Base-by-base conservation (phyloP, 2,888 invertebrate genomes). In the Pasiphila rectangulata region DNA sequence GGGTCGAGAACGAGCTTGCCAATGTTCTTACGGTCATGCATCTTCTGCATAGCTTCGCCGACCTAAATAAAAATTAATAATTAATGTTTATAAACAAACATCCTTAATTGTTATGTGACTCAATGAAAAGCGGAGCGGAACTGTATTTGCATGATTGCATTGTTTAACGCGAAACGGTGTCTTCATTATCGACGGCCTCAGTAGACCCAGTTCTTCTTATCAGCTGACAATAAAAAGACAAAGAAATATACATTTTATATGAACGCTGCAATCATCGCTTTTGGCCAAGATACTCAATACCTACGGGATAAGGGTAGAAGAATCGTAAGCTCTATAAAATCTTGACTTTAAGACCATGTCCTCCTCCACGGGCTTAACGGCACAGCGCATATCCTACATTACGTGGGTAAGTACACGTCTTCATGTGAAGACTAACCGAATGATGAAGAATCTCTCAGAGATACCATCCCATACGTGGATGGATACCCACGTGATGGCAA, bases 11-110 rank as follows among this genome's bases (percentile, higher is more conserved):
- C 91, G 32, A 97, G 91, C 81, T 96, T 96, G 44, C 97, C 97
- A 66, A 96, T 92, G 83, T 97, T 96, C 84, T 95, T 96, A 69
- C 96, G 93, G 70, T 96, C 96, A 82, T 96, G 96, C 93, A 97
- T 94, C 82, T 95, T 96, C 81, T 95, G 95, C 96, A 97, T 96
- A 3, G 95, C 96, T 69, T 96, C 96, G 16, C 93, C 92, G 9
- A 96, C 94, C 94, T 95, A 19, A 2, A 15, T 0, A 16, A 17
- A 5, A 17, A 17, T 17, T 7, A 16, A 17, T 16, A 4, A 4
- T 29, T 7, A 7, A 27, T 1, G n/a, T n/a, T 5, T 21, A 6
- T 5, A 5, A 21, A 3, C 7, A 21, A 6, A 21, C 27, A 13
- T 27, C 27, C 27, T 27, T 7, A 13, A 27, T 27, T 27, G 27